Evolutionary conservation across 2,888 invertebrate genomes (phyloP), one percentile per base, ranked within the genome.

Genomic region (Caenorhabditis imperialis): DNA sequence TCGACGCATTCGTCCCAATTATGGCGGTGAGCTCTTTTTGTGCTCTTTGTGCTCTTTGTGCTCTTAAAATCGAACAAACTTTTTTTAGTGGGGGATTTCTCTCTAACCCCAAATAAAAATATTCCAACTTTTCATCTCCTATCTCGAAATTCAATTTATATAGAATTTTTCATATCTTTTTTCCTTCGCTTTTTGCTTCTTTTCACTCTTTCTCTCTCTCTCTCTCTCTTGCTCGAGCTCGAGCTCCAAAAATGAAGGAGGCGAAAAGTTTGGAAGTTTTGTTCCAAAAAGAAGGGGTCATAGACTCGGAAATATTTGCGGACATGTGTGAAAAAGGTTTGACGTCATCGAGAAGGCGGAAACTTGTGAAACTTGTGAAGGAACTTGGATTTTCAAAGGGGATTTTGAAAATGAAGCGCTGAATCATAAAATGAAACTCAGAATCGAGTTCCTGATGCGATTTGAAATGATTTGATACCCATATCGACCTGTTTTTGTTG

Each of bases 1-100:
- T 57, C 71, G 86, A 27, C 54, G 88, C 53, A 86, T 88, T 37
- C 77, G 88, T 33, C 88, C 88, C 8, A 88, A 88, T 70, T 88
- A 88, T 71, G 88, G 87, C 63, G 88, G 87, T 87, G 40, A n/a
- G 73, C 7, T 16, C n/a, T n/a, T 12, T 23, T 18, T n/a, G 23
- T n/a, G n/a, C n/a, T n/a, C 6, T 12, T 27, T 14, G 20, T 18
- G 12, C 10, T 33, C 45, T 18, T n/a, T 37, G n/a, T 42, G 30
- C 22, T n/a, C n/a, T n/a, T n/a, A n/a, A n/a, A n/a, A n/a, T n/a
- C n/a, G n/a, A n/a, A n/a, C n/a, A n/a, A 30, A 30, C 10, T 30
- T 30, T 30, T 30, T 30, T 30, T 6, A 7, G 30, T 30, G 10
- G 25, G n/a, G n/a, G n/a, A n/a, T n/a, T n/a, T n/a, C n/a, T n/a